phyloP scores from a whole-genome alignment of 1,140 invertebrate genomes.

The Cylas formicarius region DNA sequence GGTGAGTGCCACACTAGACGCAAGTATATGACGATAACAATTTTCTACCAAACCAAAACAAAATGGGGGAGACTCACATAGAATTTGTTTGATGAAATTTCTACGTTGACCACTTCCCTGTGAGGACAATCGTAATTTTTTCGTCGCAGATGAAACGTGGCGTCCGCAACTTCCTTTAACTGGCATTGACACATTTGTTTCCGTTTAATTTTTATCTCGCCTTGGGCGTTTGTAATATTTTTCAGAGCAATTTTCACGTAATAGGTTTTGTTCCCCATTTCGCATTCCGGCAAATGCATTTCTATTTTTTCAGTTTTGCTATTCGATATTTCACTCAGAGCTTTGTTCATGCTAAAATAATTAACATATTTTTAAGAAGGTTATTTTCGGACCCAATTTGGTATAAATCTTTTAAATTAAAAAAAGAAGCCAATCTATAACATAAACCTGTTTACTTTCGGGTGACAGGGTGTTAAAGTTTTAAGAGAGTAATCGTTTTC shows the following conservation, averaged over 20 bases:
- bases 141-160: neutral
- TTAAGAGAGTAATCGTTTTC: too few species aligned
- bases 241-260: constrained; percentile 7
- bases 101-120: constrained; percentile 1
- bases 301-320: constrained; percentile 3
- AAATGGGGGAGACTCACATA: too few species aligned
- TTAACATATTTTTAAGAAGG: too few species aligned
- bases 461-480: too few species aligned
- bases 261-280: constrained; percentile 8
- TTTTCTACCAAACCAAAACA: too few species aligned
- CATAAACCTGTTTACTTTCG: too few species aligned
- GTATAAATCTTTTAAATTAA: too few species aligned
- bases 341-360: too few species aligned
- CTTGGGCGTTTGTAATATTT: constrained; percentile 5
- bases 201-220: constrained; percentile 3
- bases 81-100: neutral
- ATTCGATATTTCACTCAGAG: constrained; percentile 1
- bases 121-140: constrained; percentile 11
- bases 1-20: too few species aligned
- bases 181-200: constrained; percentile 13
- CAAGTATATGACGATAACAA: too few species aligned
- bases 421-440: too few species aligned
- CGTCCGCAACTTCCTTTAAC: constrained; percentile 1
- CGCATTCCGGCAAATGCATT: constrained; percentile 11
- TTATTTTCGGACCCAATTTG: too few species aligned